phyloP scores from a whole-genome alignment of 1,140 invertebrate genomes.

The Macrosteles quadrilineatus region DNA sequence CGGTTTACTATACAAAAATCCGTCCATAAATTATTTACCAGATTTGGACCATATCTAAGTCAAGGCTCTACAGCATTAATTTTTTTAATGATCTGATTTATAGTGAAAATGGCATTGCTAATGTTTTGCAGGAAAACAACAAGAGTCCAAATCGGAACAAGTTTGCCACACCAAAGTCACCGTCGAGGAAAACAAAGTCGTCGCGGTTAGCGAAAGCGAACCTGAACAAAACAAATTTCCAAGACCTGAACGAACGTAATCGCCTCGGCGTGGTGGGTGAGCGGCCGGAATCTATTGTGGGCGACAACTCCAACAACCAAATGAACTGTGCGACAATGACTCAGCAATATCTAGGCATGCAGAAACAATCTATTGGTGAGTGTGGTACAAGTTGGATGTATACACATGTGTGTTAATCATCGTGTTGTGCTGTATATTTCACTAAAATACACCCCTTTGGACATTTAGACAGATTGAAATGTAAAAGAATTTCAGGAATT shows the following conservation, averaged over 20 bases:
- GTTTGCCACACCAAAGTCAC: constrained; percentile 86
- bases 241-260: constrained; percentile 73
- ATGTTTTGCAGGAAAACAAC: constrained; percentile 79
- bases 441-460: too few relatives aligned
- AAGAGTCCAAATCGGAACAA: constrained; percentile 86
- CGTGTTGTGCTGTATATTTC: too few relatives aligned
- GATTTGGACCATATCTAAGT: constrained; percentile 29
- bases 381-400: too few relatives aligned
- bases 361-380: constrained; percentile 60
- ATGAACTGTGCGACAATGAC: constrained; percentile 21
- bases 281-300: constrained; percentile 62
- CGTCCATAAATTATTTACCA: too few relatives aligned
- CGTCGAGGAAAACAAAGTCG: constrained; percentile 88
- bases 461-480: too few relatives aligned
- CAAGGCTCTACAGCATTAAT: too few relatives aligned
- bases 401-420: too few relatives aligned
- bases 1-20: too few relatives aligned
- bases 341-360: constrained; percentile 54
- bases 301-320: background rate
- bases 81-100: too few relatives aligned
- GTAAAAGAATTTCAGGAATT: too few relatives aligned
- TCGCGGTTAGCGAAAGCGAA: constrained; percentile 71
- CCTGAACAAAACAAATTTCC: constrained; percentile 63
- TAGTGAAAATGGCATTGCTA: too few relatives aligned
- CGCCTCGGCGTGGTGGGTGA: constrained; percentile 48